A percentile compares a stretch with the other conserved stretches of the same genome.
Conservation (phyloP, 1,140 invertebrate genomes). For the Nasonia longicornis region DNA sequence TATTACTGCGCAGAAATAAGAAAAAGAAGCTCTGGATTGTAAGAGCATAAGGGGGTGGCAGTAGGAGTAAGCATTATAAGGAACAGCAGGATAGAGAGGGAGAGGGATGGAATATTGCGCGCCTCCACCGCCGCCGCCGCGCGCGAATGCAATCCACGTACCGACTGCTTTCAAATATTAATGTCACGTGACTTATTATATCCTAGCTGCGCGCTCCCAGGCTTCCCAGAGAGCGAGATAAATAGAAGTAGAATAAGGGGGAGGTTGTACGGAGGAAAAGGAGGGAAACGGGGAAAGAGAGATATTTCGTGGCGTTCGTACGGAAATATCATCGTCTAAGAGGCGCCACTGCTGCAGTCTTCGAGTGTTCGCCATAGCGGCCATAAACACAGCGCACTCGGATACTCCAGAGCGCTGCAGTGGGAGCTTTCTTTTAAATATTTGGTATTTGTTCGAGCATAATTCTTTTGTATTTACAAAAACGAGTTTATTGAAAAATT, state of each 20-base stretch:
- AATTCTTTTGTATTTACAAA: neutral
- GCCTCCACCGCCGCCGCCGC: conserved; percentile 19
- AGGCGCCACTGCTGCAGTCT: neutral
- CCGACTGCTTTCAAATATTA: conserved; percentile 70
- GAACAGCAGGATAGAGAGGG: conserved; percentile 12
- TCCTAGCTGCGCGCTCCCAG: conserved; percentile 63
- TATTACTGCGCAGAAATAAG: neutral
- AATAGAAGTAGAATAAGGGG: neutral
- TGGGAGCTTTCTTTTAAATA: too few species aligned
- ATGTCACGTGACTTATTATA: conserved; percentile 71
- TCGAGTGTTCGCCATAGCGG: neutral
- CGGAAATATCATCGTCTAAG: conserved; percentile 24
- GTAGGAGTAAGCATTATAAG: conserved; percentile 20
- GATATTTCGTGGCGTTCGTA: conserved; percentile 13
- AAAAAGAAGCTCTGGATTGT: conserved; percentile 10
- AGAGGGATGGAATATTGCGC: conserved; percentile 57
- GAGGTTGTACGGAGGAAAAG: too few species aligned
- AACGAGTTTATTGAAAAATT: neutral
- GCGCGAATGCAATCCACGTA: conserved; percentile 68
- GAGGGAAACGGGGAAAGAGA: neutral
- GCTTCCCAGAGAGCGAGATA: conserved; percentile 34
- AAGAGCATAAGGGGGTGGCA: conserved; percentile 18
- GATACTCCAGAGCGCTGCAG: too few species aligned
- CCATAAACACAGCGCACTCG: neutral
- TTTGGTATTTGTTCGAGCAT: neutral